Base-by-base conservation (phyloP, 2,888 invertebrate genomes). In the Heliconius charithonia region DNA sequence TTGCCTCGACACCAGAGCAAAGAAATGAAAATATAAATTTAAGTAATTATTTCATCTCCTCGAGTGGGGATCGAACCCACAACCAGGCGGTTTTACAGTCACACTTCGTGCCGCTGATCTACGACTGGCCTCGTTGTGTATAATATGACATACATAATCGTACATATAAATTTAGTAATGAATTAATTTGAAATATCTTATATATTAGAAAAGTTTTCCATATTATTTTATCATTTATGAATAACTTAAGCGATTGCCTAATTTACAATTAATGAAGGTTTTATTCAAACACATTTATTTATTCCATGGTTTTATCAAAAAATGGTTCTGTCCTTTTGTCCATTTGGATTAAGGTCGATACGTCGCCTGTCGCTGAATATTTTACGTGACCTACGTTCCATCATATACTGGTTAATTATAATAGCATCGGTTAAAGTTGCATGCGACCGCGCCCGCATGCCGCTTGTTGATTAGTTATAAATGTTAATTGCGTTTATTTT, bases 371-470 rank as follows among this genome's bases (percentile, higher is more conserved):
- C n/a, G 32, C 25, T 63, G 74, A 74, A 74, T 74, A 63, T 22
- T 74, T 73, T 63, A 74, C 37, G 63, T 74, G 74, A 74, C 63
- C 74, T 63, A 74, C 63, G 74, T 74, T 74, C 62, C 74, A 74
- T 41, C 19, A 62, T 74, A 74, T 22, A 63, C 74, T 74, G 74
- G 74, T 74, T 74, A 74, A 41, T 74, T 37, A 37, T 63, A 59
- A 74, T 27, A 25, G 63, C 73, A 63, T 63, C 73, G 63, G 41
- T 63, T 74, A 27, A 74, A 41, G 27, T 41, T 63, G 41, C 63
- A 74, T 27, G 63, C 74, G 25, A n/a, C 25, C 41, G 37, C 27
- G 41, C 41, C 37, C 63, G 41, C 12, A 62, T 63, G 12, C 74
- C 41, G 22, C 25, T 74, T n/a, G 71, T 56, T 32, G 4, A 12